Percentiles rank a stretch among this genome's conserved stretches.
phyloP scores from a whole-genome alignment of 2,888 invertebrate species.

The Biston betularia region DNA sequence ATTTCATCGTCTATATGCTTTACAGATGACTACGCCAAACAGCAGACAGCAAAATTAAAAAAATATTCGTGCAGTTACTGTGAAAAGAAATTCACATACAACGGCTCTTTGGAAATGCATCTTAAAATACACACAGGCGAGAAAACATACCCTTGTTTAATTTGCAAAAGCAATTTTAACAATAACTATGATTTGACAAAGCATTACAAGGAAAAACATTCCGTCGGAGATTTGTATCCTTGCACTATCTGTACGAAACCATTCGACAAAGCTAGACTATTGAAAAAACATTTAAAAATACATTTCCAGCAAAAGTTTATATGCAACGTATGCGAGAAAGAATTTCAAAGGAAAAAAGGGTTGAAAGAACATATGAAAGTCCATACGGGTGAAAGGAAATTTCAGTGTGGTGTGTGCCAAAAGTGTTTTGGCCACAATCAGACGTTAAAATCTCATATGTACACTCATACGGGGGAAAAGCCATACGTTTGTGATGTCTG shows the following conservation, averaged over 20 bases:
- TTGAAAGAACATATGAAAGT: conserved; percentile 75
- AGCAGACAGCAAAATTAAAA: conserved; percentile 41
- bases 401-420: conserved; percentile 64
- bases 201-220: conserved; percentile 64
- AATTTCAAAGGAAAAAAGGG: conserved; percentile 72
- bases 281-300: conserved; percentile 68
- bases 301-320: conserved; percentile 71
- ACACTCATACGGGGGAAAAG: conserved; percentile 74
- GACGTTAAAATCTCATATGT: conserved; percentile 74
- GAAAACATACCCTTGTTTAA: conserved; percentile 63
- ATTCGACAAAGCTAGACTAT: conserved; percentile 62
- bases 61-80: conserved; percentile 61
- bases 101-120: conserved; percentile 63
- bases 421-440: conserved; percentile 75
- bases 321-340: conserved; percentile 67
- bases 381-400: conserved; percentile 72
- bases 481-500: conserved; percentile 77
- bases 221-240: conserved; percentile 56
- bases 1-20: neutral
- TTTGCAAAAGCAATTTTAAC: conserved; percentile 64
- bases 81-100: conserved; percentile 59
- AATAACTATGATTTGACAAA: conserved; percentile 69
- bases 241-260: conserved; percentile 65
- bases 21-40: conserved; percentile 40
- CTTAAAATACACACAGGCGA: conserved; percentile 62